These are phyloP conservation scores for Pteromalus puparum DNA, from an alignment of 1,140 invertebrate genomes.

Conservation along the genomic window DNA sequence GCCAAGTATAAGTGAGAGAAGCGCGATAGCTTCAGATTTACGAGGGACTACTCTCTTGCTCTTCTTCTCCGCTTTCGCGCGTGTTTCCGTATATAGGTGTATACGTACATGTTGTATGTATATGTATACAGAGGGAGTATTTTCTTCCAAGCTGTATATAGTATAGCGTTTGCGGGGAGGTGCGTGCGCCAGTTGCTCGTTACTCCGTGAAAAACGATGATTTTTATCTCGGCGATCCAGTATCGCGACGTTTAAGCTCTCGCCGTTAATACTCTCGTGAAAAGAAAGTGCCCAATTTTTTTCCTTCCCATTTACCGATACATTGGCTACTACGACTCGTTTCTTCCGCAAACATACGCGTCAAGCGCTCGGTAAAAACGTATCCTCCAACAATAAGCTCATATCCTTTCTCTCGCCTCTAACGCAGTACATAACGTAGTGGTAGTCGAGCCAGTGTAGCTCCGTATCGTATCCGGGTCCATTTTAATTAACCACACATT, in stretches of 20 bases:
- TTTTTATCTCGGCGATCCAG: slow-evolving; percentile 18
- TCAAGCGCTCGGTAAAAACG: too few species aligned
- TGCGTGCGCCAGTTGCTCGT: slow-evolving; percentile 8
- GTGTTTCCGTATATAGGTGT: neutral
- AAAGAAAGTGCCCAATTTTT: neutral
- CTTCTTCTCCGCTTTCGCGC: neutral
- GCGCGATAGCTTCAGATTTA: slow-evolving; percentile 17
- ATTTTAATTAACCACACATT: neutral
- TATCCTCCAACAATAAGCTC: too few species aligned
- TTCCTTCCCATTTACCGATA: too few species aligned
- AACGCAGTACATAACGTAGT: too few species aligned
- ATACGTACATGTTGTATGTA: neutral
- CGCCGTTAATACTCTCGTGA: neutral
- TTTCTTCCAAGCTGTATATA: neutral
- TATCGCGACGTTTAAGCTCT: neutral
- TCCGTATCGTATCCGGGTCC: neutral
- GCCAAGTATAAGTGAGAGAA: neutral
- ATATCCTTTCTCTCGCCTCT: too few species aligned
- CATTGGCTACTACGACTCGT: too few species aligned
- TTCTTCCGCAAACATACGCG: too few species aligned
- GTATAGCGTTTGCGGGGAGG: too few species aligned
- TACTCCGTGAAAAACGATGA: slow-evolving; percentile 40
- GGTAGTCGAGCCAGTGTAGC: too few species aligned
- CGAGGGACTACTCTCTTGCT: slow-evolving; percentile 1
- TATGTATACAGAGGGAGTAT: neutral